Base-by-base conservation (phyloP, 92 coral and sea anemone species). In the Umimayanthus kanabou region DNA sequence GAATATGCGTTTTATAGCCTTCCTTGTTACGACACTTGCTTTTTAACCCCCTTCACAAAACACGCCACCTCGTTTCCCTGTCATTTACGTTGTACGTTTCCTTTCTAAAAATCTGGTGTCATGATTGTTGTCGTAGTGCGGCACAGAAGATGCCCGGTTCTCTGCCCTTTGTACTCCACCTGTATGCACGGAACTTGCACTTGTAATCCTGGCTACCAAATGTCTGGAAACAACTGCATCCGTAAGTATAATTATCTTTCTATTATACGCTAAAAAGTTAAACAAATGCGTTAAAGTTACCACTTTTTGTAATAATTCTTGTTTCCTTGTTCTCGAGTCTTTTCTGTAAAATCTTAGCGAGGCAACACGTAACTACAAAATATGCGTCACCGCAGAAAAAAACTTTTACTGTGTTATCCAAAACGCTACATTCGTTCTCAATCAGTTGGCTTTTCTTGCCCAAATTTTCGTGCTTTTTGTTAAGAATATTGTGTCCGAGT, bases 161-260 rank as follows among this genome's bases (percentile, higher is more conserved):
- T 91, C 9, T 97, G 99, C 74, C 99, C 99, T 1, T 30, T 87
- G 77, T 92, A 97, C 89, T 96, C 99, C 2, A 91, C 92, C 47
- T 97, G 99, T 77, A 55, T 90, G 37, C 91, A 92, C 50, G 98
- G 96, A 49, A 91, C 95, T 2, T 97, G 99, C 73, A 92, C 92
- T 53, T 97, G 99, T 75, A 69, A 88, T 18, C 97, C 98, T 18
- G 99, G 99, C 18, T 97, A 95, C 80, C 84, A 89, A 30, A 95
- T 95, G 95, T 88, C 78, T 39, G 96, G 94, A 57, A 90, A 95
- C 87, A 92, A 88, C 76, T 97, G 99, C 82, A 71, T 91, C n/a
- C 96, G 99, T 97, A 91, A 95, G 96, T 90, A 75, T 37, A 64
- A 26, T 25, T 25, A 61, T 61, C 67, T 15, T 53, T 53, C 25